Conservation (phyloP, 1,140 invertebrate genomes). For the Bombus confusus region DNA sequence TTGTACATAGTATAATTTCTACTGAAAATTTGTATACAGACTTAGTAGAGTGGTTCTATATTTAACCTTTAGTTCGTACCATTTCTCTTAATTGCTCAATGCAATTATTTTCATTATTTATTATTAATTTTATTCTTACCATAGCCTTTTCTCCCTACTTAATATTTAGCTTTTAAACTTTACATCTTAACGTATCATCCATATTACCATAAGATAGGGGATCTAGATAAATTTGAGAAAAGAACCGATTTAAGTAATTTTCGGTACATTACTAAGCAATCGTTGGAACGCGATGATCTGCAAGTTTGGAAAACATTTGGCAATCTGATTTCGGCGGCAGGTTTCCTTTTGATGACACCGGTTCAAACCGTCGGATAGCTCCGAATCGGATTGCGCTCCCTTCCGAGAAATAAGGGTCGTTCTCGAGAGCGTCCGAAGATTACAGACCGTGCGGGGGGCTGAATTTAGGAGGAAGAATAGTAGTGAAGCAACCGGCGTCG, state of each 20-base stretch:
- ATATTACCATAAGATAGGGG: too few relatives aligned
- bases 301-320: background rate
- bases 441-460: slow-evolving; percentile 41
- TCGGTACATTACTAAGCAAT: background rate
- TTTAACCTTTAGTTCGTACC: background rate
- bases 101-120: background rate
- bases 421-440: slow-evolving; percentile 43
- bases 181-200: too few relatives aligned
- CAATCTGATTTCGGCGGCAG: background rate
- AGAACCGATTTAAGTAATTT: background rate
- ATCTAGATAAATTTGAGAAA: background rate
- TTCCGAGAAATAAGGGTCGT: slow-evolving; percentile 26
- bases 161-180: background rate
- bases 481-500: slow-evolving; percentile 52
- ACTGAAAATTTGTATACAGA: too few relatives aligned
- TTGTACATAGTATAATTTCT: too few relatives aligned
- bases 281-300: background rate
- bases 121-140: background rate
- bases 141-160: background rate
- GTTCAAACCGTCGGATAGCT: slow-evolving; percentile 29
- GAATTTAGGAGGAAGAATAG: slow-evolving; percentile 68
- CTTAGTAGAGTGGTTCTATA: background rate
- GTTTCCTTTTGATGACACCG: background rate
- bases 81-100: background rate
- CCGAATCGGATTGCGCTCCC: slow-evolving; percentile 27